These are phyloP conservation scores for Drosophila kanekoi DNA, from an alignment of 2,888 invertebrate genomes.

Conservation along the genomic window DNA sequence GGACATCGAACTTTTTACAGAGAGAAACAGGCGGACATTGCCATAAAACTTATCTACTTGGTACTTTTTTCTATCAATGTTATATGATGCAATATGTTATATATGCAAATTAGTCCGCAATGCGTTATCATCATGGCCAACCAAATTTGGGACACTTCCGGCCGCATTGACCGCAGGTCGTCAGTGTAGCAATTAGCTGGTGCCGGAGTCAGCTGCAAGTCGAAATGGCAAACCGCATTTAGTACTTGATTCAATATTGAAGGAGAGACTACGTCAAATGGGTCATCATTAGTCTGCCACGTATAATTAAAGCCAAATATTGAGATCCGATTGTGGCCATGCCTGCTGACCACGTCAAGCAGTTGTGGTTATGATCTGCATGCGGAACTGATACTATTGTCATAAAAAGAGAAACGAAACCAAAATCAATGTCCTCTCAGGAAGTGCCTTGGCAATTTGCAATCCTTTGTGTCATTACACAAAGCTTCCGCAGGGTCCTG, in stretches of 20 bases:
- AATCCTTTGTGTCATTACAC: conserved; percentile 84
- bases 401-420: conserved; percentile 32
- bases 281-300: conserved; percentile 36
- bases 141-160: conserved; percentile 21
- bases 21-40: too few relatives aligned
- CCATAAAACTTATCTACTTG: too few relatives aligned
- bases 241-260: conserved; percentile 66
- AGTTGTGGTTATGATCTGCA: conserved; percentile 4
- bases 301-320: conserved; percentile 51
- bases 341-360: conserved; percentile 17
- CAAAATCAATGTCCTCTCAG: conserved; percentile 72
- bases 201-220: conserved; percentile 6
- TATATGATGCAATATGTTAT: too few relatives aligned
- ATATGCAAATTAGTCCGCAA: background rate
- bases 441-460: conserved; percentile 81
- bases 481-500: conserved; percentile 73
- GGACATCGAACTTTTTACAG: too few relatives aligned
- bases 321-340: conserved; percentile 33
- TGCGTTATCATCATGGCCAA: conserved; percentile 10
- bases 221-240: conserved; percentile 38
- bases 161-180: conserved; percentile 9
- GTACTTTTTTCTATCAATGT: too few relatives aligned
- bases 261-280: conserved; percentile 14
- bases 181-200: conserved; percentile 31
- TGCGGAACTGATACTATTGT: conserved; percentile 25